Base-by-base conservation (phyloP, 2,888 invertebrate species). In the Drosophila aldrichi region DNA sequence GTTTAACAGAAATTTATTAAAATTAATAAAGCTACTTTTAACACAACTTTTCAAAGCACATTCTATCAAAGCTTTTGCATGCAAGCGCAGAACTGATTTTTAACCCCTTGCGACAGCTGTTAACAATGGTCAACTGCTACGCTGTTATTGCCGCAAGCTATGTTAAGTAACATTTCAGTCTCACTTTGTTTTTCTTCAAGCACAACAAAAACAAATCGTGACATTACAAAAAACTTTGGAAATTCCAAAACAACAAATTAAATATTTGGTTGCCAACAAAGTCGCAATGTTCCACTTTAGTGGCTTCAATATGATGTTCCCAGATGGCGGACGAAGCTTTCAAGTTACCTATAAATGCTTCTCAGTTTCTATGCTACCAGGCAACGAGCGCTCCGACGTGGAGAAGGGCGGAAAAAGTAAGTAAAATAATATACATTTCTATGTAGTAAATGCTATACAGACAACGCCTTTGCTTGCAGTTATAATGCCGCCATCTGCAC, bases 341-440 rank as follows among this genome's bases (percentile, higher is more conserved):
- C 96, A 96, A 88, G 96, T 96, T 86, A 96, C 96, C 49, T 99
- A 98, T 92, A 95, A 96, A 93, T 98, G 98, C 92, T 98, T 95
- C 93, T 98, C 98, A 1, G 98, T 98, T 1, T 97, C 98, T 12
- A 98, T 99, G 98, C 93, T 98, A 59, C 98, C 98, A 46, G 98
- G 98, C 57, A 97, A 97, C 91, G 98, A 98, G 90, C 94, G 98
- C 63, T 96, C 97, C 89, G 98, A 98, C 92, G 98, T 99, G 5
- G 98, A 99, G 94, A 95, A 97, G 88, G 98, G 99, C 87, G 98
- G 98, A 82, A 99, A 99, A 95, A 98, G 98, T 98, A 94, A 94
- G 94, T 89, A 18, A 59, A 12, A 10, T 3, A 14, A 16, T 98
- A 94, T 89, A 40, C 16, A n/a, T n/a, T 36, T 6, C 14, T 14